These are phyloP conservation scores for Sphaerophoria rueppellii DNA, from an alignment of 2,888 invertebrate genomes.

Conservation along the genomic window DNA sequence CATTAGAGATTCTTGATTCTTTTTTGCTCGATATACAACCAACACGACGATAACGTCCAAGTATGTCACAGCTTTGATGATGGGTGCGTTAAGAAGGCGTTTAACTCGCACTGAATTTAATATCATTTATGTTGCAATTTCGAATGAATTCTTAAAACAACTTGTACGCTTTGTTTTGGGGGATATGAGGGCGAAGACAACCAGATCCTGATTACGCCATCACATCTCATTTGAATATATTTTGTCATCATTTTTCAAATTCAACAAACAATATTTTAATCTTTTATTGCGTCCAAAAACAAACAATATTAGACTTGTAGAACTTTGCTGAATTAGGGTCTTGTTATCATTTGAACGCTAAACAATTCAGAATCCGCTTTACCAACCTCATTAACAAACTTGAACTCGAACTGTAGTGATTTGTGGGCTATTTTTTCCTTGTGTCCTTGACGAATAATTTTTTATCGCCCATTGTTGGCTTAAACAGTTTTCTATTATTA, in stretches of 20 bases:
- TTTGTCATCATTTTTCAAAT: slow-evolving; percentile 5
- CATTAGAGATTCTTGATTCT: slow-evolving; percentile 22
- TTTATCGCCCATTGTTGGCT: slow-evolving; percentile 16
- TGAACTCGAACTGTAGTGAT: not conserved
- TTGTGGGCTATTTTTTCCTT: not conserved
- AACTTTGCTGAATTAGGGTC: slow-evolving; percentile 12
- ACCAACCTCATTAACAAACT: not conserved
- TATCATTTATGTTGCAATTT: not conserved
- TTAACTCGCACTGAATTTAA: slow-evolving; percentile 6
- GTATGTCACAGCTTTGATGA: not conserved
- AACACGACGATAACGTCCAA: not conserved
- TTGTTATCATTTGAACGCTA: slow-evolving; percentile 16
- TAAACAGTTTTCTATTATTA: slow-evolving; percentile 55
- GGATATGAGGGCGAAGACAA: too few relatives aligned
- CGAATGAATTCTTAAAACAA: slow-evolving; percentile 23
- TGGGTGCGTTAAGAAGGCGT: slow-evolving; percentile 8
- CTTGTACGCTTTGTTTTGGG: not conserved
- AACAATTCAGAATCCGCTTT: not conserved
- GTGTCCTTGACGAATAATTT: not conserved
- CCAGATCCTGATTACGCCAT: too few relatives aligned
- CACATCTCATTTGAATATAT: not conserved
- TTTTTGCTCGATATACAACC: not conserved
- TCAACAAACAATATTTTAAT: not conserved
- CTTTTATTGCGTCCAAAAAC: not conserved
- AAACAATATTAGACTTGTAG: not conserved